A percentile compares a stretch with the other conserved stretches of the same genome.
Evolutionary conservation across 2,888 invertebrate genomes (phyloP).

Genomic region (Cephus runcator): DNA sequence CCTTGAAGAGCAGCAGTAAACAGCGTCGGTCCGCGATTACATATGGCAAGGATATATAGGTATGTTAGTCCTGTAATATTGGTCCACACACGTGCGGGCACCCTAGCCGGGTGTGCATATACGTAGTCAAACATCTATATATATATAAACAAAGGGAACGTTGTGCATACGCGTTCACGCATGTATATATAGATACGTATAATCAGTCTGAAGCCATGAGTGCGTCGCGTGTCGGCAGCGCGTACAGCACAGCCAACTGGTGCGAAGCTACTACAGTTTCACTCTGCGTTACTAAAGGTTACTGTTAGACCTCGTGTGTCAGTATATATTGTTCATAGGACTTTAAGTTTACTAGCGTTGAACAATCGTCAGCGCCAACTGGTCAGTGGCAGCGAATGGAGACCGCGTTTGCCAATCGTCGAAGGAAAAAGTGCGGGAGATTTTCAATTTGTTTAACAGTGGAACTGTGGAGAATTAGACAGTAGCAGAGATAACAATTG

Average conservation of each 20-base stretch:
- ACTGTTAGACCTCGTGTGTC: background rate
- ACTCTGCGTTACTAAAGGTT: background rate
- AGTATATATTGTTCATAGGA: background rate
- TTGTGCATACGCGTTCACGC: background rate
- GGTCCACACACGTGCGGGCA: slow-evolving; percentile 15
- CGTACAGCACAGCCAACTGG: background rate
- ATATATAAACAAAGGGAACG: slow-evolving; percentile 2
- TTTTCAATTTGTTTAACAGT: slow-evolving; percentile 23
- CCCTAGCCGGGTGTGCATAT: slow-evolving; percentile 27
- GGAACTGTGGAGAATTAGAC: slow-evolving; percentile 39
- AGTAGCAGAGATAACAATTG: background rate
- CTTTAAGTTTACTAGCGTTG: background rate
- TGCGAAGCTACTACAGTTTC: background rate
- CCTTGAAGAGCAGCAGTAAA: background rate
- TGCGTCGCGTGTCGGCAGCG: slow-evolving; percentile 32
- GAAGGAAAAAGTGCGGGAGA: slow-evolving; percentile 45
- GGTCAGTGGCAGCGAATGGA: slow-evolving; percentile 40
- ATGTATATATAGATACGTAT: slow-evolving; percentile 18
- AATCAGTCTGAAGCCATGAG: slow-evolving; percentile 32
- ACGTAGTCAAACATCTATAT: slow-evolving; percentile 17
- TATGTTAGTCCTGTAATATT: background rate
- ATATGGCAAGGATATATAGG: background rate
- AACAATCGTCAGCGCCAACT: background rate
- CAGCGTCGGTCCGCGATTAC: background rate
- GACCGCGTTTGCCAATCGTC: slow-evolving; percentile 44